Evolutionary conservation across 2,113 vertebrate species (phyloP), one percentile per base, ranked within the genome.

Genomic region (Chaetura pelagica): DNA sequence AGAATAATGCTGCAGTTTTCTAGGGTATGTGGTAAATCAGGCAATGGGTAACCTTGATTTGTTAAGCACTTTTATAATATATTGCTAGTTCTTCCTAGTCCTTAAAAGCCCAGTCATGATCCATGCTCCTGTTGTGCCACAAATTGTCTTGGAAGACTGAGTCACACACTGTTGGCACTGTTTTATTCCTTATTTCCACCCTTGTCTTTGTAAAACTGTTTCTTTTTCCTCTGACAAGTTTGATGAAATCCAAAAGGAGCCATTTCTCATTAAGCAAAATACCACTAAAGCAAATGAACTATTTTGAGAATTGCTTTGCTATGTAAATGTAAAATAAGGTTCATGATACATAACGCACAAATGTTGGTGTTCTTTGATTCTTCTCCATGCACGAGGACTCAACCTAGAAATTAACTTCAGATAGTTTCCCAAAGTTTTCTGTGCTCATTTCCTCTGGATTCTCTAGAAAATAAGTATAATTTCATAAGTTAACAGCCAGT

Each of bases 21-120:
- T 72, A 73, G 90, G 63, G 29, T 22, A 7, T 48, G 34, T 81
- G 79, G 52, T 94, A 86, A 95, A 86, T 90, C 79, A 94, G 87
- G 67, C 71, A 27, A 2, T 12, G 35, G 69, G 24, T 17, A 26
- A 22, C 38, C 22, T 66, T 63, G 63, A 52, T 63, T 92, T 88
- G 40, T 63, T 83, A 58, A 91, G 26, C n/a, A 2, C 14, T 87
- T 72, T 27, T 52, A 13, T 59, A 66, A 85, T 19, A 7, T 15
- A 46, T 55, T 58, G 35, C 63, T 58, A 22, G 35, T 40, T 83
- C 62, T 62, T 63, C 51, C 51, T 19, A 85, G 75, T 51, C 67
- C 38, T 58, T 59, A 42, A 52, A 81, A 86, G 29, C 17, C 38
- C 75, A 26, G 59, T 7, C 2, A 0, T 48, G 79, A 76, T 84